phyloP scores from a whole-genome alignment of 2,888 invertebrate genomes.

The Norana najaformis region DNA sequence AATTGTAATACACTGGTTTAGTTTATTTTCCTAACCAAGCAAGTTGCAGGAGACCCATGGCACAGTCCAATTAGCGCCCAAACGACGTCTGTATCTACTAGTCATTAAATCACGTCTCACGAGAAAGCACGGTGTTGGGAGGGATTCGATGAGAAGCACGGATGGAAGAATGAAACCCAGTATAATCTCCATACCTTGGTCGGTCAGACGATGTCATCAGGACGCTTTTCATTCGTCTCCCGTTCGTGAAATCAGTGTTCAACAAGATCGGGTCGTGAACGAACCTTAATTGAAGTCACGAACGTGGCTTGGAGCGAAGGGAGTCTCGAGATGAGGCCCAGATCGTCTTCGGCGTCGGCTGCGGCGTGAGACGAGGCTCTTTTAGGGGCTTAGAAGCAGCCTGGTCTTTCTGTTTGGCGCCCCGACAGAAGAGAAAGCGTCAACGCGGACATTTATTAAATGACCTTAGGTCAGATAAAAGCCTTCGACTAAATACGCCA shows the following conservation, averaged over 20 bases:
- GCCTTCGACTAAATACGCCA: not conserved
- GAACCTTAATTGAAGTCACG: conserved; percentile 7
- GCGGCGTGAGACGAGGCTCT: not conserved
- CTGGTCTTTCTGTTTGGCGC: not conserved
- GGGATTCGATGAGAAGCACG: not conserved
- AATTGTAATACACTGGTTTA: too few relatives aligned
- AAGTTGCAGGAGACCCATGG: too few relatives aligned
- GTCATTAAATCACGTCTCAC: not conserved
- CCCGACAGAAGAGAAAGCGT: not conserved
- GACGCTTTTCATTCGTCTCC: not conserved
- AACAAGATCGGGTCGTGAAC: not conserved
- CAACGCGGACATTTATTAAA: not conserved
- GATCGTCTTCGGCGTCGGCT: too few relatives aligned
- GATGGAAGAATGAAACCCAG: not conserved
- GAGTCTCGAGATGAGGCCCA: not conserved
- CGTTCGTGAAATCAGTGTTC: not conserved
- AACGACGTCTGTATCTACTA: not conserved
- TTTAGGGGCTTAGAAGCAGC: too few relatives aligned
- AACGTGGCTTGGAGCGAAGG: not conserved
- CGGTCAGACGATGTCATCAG: not conserved
- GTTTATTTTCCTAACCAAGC: too few relatives aligned
- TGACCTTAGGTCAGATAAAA: not conserved
- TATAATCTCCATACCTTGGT: not conserved
- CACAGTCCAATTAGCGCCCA: not conserved
- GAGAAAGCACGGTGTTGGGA: not conserved